Evolutionary conservation across 2,113 vertebrate genomes (phyloP), one percentile per base, ranked within the genome.

Genomic region (Formicarius rufipectus): DNA sequence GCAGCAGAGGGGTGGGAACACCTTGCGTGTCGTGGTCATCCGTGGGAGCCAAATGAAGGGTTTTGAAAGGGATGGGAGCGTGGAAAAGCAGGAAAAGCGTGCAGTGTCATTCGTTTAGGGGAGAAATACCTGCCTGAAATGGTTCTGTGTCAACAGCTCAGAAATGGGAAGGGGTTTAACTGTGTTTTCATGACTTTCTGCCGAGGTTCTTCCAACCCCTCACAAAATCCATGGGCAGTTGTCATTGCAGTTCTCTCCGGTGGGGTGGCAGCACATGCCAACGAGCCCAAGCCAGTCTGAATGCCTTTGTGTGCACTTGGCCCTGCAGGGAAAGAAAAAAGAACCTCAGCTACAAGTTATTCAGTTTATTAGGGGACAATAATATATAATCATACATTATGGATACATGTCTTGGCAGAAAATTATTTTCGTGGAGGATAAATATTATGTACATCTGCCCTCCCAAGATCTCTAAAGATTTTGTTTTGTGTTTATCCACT

Each of bases 1-100:
- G 55, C 73, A 91, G 60, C 17, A 12, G 9, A 12, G 35, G 21
- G 28, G 3, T 12, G 13, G 18, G 10, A 12, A 25, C 4, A 0
- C 44, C 60, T 31, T 14, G 14, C 6, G 0, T 3, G 9, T 35
- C 14, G 0, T 13, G 6, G 2, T 47, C 40, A 37, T 22, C 15
- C 12, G 0, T 0, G 10, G 62, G 3, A 16, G 22, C 56, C 31
- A 75, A 71, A 52, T 4, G 20, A 10, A 66, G 49, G 39, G 45
- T 18, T 93, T 45, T 53, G 23, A 30, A 33, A 20, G 44, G 31
- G 56, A 14, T 39, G 66, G 30, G 52, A 66, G 50, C n/a, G n/a
- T 23, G 69, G 22, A 60, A 15, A n/a, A 71, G 25, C 14, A 50
- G 12, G 31, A 53, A 55, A 63, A 78, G n/a, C 13, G 37, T 28